phyloP scores from a whole-genome alignment of 2,797 vertebrate genomes.

The Gadopsis marmoratus region DNA sequence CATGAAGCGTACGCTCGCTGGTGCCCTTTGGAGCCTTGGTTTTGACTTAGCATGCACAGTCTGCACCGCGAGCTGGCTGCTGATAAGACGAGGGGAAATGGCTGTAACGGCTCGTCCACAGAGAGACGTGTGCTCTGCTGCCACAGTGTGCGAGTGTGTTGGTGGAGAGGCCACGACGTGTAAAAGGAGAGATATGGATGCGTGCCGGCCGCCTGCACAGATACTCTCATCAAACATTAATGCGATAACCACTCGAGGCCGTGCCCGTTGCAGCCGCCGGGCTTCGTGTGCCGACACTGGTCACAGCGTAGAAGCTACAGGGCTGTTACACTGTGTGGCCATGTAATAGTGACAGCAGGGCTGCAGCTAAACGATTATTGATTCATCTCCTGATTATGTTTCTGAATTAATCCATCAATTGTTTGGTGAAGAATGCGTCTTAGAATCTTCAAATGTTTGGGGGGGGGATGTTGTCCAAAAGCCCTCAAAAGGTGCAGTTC shows the following conservation, averaged over 20 bases:
- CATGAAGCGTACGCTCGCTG: not conserved
- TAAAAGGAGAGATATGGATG: slow-evolving; percentile 3
- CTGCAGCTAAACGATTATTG: not conserved
- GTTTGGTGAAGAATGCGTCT: not conserved
- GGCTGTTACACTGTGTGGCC: not conserved
- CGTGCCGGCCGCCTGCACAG: not conserved
- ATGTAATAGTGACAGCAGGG: not conserved
- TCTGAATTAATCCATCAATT: not conserved
- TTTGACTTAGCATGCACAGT: slow-evolving; percentile 36
- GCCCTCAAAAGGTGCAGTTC: not conserved
- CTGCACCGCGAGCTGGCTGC: slow-evolving; percentile 23
- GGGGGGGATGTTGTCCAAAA: too few relatives aligned
- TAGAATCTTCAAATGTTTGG: not conserved
- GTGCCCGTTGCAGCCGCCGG: not conserved
- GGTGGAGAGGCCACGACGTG: not conserved
- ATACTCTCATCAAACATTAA: slow-evolving; percentile 63
- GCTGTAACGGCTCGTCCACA: not conserved
- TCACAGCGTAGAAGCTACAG: not conserved
- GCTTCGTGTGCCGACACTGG: not conserved
- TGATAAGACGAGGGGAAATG: slow-evolving; percentile 58
- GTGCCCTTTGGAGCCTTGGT: slow-evolving; percentile 68
- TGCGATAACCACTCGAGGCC: slow-evolving; percentile 8
- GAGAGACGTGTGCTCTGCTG: not conserved
- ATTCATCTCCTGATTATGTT: not conserved
- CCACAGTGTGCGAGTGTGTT: not conserved